These are phyloP conservation scores for Emmelina monodactyla DNA, from an alignment of 2,888 invertebrate genomes.

Conservation along the genomic window DNA sequence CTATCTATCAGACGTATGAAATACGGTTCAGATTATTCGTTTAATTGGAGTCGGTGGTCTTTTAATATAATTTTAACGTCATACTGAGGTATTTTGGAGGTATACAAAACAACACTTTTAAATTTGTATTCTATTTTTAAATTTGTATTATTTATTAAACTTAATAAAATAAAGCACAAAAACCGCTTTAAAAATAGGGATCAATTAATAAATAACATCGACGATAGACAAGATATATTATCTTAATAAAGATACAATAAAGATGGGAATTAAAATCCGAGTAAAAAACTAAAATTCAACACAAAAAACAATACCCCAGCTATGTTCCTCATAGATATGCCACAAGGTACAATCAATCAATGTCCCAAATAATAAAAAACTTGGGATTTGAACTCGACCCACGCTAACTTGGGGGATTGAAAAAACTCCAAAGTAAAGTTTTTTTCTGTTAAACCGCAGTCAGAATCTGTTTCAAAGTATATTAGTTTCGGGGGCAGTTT, in stretches of 20 bases:
- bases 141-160: no score
- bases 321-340: constrained; percentile 51
- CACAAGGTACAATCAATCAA: constrained; percentile 64
- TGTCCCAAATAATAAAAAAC: constrained; percentile 59
- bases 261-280: constrained; percentile 31
- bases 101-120: no score
- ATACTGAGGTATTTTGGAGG: no score
- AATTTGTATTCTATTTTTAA: no score
- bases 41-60: no score
- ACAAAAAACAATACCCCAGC: constrained; percentile 51
- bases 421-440: constrained; percentile 47
- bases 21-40: no score
- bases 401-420: constrained; percentile 49
- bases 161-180: no score
- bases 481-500: no score
- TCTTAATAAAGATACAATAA: constrained; percentile 59
- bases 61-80: no score
- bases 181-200: not conserved
- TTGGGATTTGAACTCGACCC: constrained; percentile 47
- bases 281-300: constrained; percentile 26
- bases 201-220: constrained; percentile 14
- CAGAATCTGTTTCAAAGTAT: constrained; percentile 42
- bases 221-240: constrained; percentile 27
- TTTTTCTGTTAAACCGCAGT: constrained; percentile 38
- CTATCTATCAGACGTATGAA: no score